Conservation (phyloP, 2,797 vertebrate genomes). For the Malurus splendens region DNA sequence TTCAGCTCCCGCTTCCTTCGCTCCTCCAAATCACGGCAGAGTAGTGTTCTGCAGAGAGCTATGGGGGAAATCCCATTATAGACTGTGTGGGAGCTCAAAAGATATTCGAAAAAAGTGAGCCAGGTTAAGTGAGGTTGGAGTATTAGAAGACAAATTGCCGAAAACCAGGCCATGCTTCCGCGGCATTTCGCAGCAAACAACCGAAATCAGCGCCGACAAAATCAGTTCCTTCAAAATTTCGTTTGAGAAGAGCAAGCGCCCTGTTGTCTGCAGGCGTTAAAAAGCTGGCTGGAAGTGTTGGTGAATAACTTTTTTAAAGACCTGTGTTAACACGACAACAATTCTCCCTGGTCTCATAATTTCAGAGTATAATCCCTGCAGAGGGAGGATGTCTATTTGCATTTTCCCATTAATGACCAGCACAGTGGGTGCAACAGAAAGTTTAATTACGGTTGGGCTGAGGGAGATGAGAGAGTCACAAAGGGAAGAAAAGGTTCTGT, state of each 20-base stretch:
- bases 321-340: not conserved
- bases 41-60: not conserved
- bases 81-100: slow-evolving; percentile 26
- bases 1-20: not conserved
- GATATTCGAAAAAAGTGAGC: not conserved
- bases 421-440: not conserved
- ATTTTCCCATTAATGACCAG: not conserved
- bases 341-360: not conserved
- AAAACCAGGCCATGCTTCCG: not conserved
- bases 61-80: slow-evolving; percentile 34
- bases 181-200: not conserved
- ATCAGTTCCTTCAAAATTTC: not conserved
- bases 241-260: not conserved
- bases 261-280: not conserved
- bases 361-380: not conserved
- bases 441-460: not conserved
- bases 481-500: not conserved
- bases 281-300: not conserved
- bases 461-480: not conserved
- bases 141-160: slow-evolving; percentile 9
- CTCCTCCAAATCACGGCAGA: slow-evolving; percentile 9
- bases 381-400: not conserved
- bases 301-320: not conserved
- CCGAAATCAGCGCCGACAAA: not conserved
- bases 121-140: slow-evolving; percentile 33